Evolutionary conservation across 1,140 invertebrate species (phyloP), one percentile per base, ranked within the genome.

Genomic region (Diploscapter pachys): DNA sequence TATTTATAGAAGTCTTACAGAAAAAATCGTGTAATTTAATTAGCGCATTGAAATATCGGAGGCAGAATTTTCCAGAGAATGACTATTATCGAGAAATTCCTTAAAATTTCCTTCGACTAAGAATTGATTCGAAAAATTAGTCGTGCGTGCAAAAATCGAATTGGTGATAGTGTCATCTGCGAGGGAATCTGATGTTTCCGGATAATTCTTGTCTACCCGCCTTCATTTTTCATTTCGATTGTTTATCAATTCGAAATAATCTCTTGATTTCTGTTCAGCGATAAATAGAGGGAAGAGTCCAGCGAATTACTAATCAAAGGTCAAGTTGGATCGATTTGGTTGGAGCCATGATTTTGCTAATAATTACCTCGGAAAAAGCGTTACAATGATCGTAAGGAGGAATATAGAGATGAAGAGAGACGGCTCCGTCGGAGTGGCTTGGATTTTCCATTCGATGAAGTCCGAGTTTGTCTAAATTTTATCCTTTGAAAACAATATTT

Each of bases 371-470:
- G 83, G 98, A 94, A 86, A 98, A 98, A 3, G 93, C 90, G 0
- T 90, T 89, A 85, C 96, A 98, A 61, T 89, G 86, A 63, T 91
- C 89, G 85, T 95, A 98, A 2, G 96, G 95, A 0, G 96, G 96
- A 80, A 92, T 93, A 87, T 99, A 99, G 0, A 99, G 89, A 85
- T 99, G 96, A 48, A 99, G 88, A 8, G 93, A 95, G 1, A 96
- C 92, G 0, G 94, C 92, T 2, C 90, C 89, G 80, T 96, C 91
- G 0, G 91, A 89, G 82, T 95, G 91, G 49, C 93, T 95, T 0
- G 91, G 89, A 86, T 99, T 99, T 88, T 96, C 94, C 68, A 99
- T 93, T 3, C 95, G 90, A 87, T 98, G 95, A 5, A 99, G 89
- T 2, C 95, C 95, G 73, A 97, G 86, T 0, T 91, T 91, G 88